Evolutionary conservation across 1,140 invertebrate genomes (phyloP).

Genomic region (Diploscapter pachys): DNA sequence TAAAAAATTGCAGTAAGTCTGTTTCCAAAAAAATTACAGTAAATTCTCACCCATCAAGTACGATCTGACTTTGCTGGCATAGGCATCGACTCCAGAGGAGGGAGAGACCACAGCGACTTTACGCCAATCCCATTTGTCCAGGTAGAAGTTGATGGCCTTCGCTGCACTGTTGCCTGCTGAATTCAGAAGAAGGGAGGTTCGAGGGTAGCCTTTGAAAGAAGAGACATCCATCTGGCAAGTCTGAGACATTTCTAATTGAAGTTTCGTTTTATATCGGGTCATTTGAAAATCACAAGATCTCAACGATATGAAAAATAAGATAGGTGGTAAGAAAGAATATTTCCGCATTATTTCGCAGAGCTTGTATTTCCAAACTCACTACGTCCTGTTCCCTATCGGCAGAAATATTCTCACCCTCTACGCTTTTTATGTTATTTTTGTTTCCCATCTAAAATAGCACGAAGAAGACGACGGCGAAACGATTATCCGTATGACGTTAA

Average conservation of each 20-base stretch:
- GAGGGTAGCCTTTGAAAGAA: conserved; percentile 15
- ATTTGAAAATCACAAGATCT: too few relatives aligned
- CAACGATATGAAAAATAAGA: too few relatives aligned
- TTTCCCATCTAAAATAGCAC: too few relatives aligned
- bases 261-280: neutral
- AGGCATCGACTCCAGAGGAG: neutral
- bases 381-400: too few relatives aligned
- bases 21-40: too few relatives aligned
- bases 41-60: conserved; percentile 9
- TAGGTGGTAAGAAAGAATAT: too few relatives aligned
- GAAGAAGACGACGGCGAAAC: too few relatives aligned
- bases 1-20: neutral
- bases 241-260: neutral
- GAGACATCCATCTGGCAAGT: conserved; percentile 13
- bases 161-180: conserved; percentile 13
- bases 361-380: too few relatives aligned
- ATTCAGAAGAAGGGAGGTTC: conserved; percentile 7
- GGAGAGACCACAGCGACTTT: conserved; percentile 16
- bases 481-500: too few relatives aligned
- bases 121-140: conserved; percentile 1
- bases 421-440: too few relatives aligned
- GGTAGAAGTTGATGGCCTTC: conserved; percentile 7
- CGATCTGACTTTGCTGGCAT: conserved; percentile 9
- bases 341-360: too few relatives aligned
- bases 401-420: too few relatives aligned